A percentile compares a stretch with the other conserved stretches of the same genome.
Conservation (phyloP, 2,888 invertebrate genomes). For the Bellardia pandia region DNA sequence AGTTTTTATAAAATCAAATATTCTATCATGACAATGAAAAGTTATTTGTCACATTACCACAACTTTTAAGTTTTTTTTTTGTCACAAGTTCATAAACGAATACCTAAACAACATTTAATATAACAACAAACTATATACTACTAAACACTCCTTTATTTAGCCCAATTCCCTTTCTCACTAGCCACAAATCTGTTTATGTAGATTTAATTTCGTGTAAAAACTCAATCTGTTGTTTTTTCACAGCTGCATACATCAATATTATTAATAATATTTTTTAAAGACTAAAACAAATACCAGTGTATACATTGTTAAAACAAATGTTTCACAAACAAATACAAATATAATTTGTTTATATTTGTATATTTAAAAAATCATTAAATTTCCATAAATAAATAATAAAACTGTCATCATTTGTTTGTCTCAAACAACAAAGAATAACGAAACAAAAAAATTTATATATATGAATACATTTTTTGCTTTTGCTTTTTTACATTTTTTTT, state of each 20-base stretch:
- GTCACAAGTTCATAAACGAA: too few relatives aligned
- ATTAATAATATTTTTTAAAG: slow-evolving; percentile 2
- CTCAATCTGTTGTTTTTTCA: slow-evolving; percentile 1
- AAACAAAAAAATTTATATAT: slow-evolving; percentile 22
- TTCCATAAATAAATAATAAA: slow-evolving; percentile 65
- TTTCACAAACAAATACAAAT: slow-evolving; percentile 38
- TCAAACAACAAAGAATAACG: slow-evolving; percentile 24
- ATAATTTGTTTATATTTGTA: slow-evolving; percentile 45
- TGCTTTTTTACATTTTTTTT: neutral
- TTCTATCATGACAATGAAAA: too few relatives aligned
- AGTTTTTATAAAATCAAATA: too few relatives aligned
- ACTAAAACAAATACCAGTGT: slow-evolving; percentile 15
- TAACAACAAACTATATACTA: too few relatives aligned
- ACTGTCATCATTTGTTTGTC: slow-evolving; percentile 58
- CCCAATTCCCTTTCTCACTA: too few relatives aligned
- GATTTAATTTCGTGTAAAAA: neutral
- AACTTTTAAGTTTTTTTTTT: too few relatives aligned
- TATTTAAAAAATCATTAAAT: slow-evolving; percentile 56
- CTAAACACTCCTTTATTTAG: too few relatives aligned
- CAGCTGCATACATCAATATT: neutral
- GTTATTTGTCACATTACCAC: too few relatives aligned
- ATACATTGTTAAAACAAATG: slow-evolving; percentile 15
- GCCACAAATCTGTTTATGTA: too few relatives aligned
- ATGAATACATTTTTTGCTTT: too few relatives aligned
- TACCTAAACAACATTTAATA: too few relatives aligned